phyloP scores from a whole-genome alignment of 1,140 invertebrate genomes.

The Sycophaga agraensis region DNA sequence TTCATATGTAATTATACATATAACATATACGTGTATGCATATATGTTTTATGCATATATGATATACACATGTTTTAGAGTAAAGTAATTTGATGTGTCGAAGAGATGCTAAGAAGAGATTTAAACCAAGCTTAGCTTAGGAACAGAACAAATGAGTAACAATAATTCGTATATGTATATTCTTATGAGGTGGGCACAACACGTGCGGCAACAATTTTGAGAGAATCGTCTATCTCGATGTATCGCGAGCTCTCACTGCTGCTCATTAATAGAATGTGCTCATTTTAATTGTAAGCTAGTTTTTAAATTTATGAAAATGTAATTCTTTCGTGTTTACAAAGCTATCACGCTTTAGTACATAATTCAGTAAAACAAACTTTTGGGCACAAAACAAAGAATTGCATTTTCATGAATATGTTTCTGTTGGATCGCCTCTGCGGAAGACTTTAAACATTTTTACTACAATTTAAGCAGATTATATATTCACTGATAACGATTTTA shows the following conservation, averaged over 20 bases:
- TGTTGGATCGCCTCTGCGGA: conserved; percentile 29
- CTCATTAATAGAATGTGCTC: conserved; percentile 1
- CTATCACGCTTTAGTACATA: conserved; percentile 17
- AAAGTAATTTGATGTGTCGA: conserved; percentile 8
- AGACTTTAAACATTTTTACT: conserved; percentile 11
- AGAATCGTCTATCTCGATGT: neutral
- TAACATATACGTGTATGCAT: conserved; percentile 17
- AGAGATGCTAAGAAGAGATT: conserved; percentile 1
- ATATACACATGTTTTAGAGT: conserved; percentile 7
- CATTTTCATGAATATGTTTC: conserved; percentile 12
- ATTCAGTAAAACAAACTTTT: conserved; percentile 5
- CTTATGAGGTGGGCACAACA: conserved; percentile 16
- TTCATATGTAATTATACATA: conserved; percentile 15
- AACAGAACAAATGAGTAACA: conserved; percentile 19
- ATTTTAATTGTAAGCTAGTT: conserved; percentile 18
- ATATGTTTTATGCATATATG: no score
- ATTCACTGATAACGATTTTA: conserved; percentile 10
- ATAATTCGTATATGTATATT: conserved; percentile 22
- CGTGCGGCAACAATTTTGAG: conserved; percentile 6
- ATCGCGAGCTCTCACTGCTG: conserved; percentile 10
- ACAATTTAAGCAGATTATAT: conserved; percentile 4
- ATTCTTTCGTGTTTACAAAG: conserved; percentile 25
- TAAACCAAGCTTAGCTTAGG: conserved; percentile 28
- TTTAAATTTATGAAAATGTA: conserved; percentile 22
- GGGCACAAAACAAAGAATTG: conserved; percentile 4